Base-by-base conservation (phyloP, 2,113 vertebrate genomes). In the Oryctolagus cuniculus region DNA sequence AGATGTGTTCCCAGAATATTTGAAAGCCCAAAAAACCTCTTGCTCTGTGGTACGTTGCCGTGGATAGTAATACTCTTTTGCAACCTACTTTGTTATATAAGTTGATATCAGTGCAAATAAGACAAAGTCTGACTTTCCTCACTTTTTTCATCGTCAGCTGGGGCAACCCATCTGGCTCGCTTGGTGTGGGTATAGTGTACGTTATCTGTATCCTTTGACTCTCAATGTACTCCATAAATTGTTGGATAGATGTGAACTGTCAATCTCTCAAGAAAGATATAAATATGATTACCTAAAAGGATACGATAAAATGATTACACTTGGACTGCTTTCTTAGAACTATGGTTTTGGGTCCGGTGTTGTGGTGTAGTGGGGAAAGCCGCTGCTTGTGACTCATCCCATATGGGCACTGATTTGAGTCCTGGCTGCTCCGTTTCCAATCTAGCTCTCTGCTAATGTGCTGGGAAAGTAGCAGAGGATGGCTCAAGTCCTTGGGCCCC, bases 11-110 rank as follows among this genome's bases (percentile, higher is more conserved):
- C 84, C 69, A 90, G 90, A 94, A 91, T 69, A 66, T 91, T 78
- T 87, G 72, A 95, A 96, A 96, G n/a, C 91, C 92, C 79, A 69
- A 67, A 84, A 88, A 53, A 29, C 77, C 72, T 67, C 73, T 78
- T 92, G 70, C 75, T 92, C 22, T 78, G 72, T 84, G 70, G 4
- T 81, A 0, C 22, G 61, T 73, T 93, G 75, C 84, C 67, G 81
- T 63, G 29, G 78, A 85, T 70, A 89, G 69, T 90, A 95, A 91
- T 80, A 86, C 22, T 51, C 36, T 63, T 92, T 90, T 77, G 90
- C 80, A 82, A 97, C 5, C 69, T 93, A 25, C 31, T 90, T 70
- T 86, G 93, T 73, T 55, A 27, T 88, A 73, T 67, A 53, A 82
- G 80, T 90, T 79, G 83, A 77, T 88, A 61, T 92, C 64, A 94